Conservation (phyloP, 2,888 invertebrate genomes). For the Mythimna vitellina region DNA sequence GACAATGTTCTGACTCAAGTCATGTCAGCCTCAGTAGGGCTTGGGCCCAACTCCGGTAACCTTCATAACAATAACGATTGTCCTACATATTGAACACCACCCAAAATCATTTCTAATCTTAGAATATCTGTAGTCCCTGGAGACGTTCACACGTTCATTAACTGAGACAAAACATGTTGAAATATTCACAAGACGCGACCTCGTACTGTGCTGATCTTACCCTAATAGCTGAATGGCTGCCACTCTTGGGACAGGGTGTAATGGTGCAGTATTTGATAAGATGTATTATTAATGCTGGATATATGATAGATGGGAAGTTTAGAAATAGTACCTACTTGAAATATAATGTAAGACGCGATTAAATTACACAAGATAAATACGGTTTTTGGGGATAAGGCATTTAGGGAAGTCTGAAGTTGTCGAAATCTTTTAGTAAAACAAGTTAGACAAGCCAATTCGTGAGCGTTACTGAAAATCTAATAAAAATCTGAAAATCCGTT, state of each 20-base stretch:
- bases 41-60: background rate
- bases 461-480: background rate
- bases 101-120: slow-evolving; percentile 18
- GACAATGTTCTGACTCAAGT: too few species aligned
- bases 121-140: slow-evolving; percentile 26
- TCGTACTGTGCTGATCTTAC: slow-evolving; percentile 14
- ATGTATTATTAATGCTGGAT: slow-evolving; percentile 27
- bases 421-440: background rate
- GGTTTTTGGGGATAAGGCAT: too few species aligned
- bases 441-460: background rate
- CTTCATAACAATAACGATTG: background rate
- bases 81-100: slow-evolving; percentile 6
- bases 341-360: too few species aligned
- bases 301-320: slow-evolving; percentile 14
- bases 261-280: slow-evolving; percentile 12
- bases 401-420: background rate
- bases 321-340: slow-evolving; percentile 10
- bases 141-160: slow-evolving; percentile 33
- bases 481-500: background rate
- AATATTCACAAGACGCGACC: slow-evolving; percentile 48
- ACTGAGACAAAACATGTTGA: slow-evolving; percentile 48
- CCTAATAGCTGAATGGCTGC: slow-evolving; percentile 51
- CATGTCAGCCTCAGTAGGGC: background rate
- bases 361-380: too few species aligned
- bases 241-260: slow-evolving; percentile 31